These are phyloP conservation scores for Sardinella longiceps DNA, from an alignment of 2,797 vertebrate genomes.

Conservation along the genomic window DNA sequence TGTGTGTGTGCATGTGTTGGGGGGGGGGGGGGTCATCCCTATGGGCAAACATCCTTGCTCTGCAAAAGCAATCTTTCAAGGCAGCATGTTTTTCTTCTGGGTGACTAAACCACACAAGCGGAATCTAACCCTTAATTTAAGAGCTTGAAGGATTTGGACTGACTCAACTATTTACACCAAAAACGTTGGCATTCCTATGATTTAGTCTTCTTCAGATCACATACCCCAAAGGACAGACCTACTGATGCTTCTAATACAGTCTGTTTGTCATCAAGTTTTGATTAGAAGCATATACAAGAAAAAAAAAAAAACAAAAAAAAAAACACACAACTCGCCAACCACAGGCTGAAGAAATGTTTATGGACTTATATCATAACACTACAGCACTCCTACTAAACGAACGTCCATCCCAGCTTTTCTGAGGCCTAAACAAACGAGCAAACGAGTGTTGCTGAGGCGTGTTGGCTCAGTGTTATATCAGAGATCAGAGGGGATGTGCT, in stretches of 20 bases:
- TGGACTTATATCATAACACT: not conserved
- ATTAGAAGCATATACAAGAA: not conserved
- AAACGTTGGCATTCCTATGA: not conserved
- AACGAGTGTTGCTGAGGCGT: not conserved
- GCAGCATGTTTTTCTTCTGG: not conserved
- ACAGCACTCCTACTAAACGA: not conserved
- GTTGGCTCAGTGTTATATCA: not conserved
- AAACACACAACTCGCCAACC: not conserved
- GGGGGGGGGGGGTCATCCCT: not conserved
- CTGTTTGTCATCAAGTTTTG: not conserved
- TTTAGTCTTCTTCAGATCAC: not conserved
- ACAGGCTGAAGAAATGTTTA: not conserved
- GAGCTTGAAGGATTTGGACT: not conserved
- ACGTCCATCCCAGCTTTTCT: not conserved
- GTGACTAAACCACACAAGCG: not conserved
- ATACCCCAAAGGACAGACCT: not conserved
- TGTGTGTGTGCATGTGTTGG: not conserved
- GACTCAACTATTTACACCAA: conserved; percentile 13
- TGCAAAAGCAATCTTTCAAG: not conserved
- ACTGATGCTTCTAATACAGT: not conserved
- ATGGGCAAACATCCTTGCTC: not conserved
- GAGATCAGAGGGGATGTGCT: not conserved
- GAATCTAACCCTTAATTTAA: not conserved
- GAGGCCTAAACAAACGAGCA: not conserved
- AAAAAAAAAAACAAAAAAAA: too few species aligned